These are phyloP conservation scores for Poeciliopsis infans DNA, from an alignment of 2,797 vertebrate species.

Conservation along the genomic window DNA sequence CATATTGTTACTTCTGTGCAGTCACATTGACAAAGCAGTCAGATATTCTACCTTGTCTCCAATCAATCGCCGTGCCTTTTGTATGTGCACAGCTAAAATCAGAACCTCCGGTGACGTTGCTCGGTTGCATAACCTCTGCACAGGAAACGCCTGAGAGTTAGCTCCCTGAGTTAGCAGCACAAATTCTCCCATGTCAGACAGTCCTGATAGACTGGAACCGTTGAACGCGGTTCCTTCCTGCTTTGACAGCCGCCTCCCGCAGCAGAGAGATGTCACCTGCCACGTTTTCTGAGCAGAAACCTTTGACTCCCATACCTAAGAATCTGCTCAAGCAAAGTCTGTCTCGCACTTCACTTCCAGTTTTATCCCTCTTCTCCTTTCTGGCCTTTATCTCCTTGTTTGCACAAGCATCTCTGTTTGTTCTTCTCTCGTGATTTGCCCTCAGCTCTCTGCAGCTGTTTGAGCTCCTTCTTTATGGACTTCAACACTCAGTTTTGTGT, in stretches of 20 bases:
- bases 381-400: constrained; percentile 26
- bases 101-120: constrained; percentile 36
- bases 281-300: constrained; percentile 7
- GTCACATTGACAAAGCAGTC: not conserved
- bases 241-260: constrained; percentile 47
- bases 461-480: constrained; percentile 8
- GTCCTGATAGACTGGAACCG: constrained; percentile 14
- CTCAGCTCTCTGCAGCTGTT: constrained; percentile 20
- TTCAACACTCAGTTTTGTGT: constrained; percentile 36
- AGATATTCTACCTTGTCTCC: constrained; percentile 1
- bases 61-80: constrained; percentile 34
- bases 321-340: not conserved
- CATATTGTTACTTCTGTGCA: not conserved
- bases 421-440: constrained; percentile 50
- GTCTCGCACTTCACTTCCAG: constrained; percentile 18
- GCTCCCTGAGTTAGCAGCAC: constrained; percentile 9
- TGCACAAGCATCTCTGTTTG: constrained; percentile 52
- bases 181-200: constrained; percentile 13
- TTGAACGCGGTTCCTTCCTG: constrained; percentile 18
- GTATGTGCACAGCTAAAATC: constrained; percentile 49
- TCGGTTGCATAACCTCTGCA: constrained; percentile 57
- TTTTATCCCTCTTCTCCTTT: constrained; percentile 14
- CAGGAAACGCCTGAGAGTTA: constrained; percentile 37
- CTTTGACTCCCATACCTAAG: constrained; percentile 1
- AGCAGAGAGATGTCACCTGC: constrained; percentile 32